These are phyloP conservation scores for Pangasius larnaudii DNA, from an alignment of 2,797 vertebrate genomes.

Conservation along the genomic window DNA sequence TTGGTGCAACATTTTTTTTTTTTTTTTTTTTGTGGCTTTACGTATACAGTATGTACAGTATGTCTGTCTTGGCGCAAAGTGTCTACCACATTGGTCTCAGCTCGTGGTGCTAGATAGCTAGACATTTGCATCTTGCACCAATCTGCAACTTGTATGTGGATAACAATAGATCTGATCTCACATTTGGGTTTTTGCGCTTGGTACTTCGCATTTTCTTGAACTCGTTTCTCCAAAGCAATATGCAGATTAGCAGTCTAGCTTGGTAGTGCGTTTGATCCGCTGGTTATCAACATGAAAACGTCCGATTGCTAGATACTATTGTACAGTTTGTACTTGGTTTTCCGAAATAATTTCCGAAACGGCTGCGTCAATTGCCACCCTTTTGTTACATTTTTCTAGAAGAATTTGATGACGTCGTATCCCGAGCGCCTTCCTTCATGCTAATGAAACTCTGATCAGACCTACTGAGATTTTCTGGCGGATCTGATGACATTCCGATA, in stretches of 20 bases:
- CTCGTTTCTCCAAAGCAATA: neutral
- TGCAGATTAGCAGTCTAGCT: neutral
- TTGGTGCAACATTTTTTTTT: neutral
- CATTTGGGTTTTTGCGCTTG: neutral
- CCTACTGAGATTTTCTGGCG: neutral
- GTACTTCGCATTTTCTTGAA: neutral
- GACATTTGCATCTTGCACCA: neutral
- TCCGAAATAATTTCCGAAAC: neutral
- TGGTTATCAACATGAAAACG: neutral
- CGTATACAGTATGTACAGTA: too few species aligned
- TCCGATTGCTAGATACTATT: neutral
- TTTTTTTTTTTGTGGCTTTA: too few species aligned
- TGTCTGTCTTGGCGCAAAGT: too few species aligned
- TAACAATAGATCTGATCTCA: neutral
- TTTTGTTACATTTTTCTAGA: neutral
- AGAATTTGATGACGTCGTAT: neutral
- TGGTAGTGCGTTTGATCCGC: neutral
- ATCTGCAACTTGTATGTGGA: neutral
- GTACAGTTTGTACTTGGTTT: neutral
- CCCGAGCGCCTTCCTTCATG: too few species aligned
- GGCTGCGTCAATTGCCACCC: neutral
- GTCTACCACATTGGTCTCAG: neutral
- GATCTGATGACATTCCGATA: neutral
- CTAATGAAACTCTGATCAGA: neutral
- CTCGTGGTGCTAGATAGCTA: neutral